These are phyloP conservation scores for Geopemphigus sp. DNA, from an alignment of 1,140 invertebrate species.

Conservation along the genomic window DNA sequence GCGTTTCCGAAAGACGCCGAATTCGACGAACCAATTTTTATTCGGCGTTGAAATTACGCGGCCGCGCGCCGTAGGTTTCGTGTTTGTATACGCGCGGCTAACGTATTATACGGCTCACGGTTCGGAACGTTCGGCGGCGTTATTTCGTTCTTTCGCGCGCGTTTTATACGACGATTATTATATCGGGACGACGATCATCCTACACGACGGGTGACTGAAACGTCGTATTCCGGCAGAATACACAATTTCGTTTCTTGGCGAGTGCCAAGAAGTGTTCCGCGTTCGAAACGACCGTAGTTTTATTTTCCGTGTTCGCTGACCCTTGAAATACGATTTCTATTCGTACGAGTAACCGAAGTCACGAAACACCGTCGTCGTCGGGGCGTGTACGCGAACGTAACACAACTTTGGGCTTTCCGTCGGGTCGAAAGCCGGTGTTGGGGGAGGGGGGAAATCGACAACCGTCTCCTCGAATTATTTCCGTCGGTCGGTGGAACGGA, in stretches of 20 bases:
- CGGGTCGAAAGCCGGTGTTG: too few species aligned
- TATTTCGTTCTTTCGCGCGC: too few species aligned
- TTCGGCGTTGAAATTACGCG: background rate
- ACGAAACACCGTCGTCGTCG: background rate
- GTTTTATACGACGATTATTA: background rate
- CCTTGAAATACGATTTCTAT: slow-evolving; percentile 5
- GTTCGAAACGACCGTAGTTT: background rate
- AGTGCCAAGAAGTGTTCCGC: background rate
- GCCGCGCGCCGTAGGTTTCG: background rate
- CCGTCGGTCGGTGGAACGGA: too few species aligned
- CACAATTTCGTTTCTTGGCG: background rate
- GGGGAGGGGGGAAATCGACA: too few species aligned
- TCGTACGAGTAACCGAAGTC: background rate
- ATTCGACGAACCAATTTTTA: too few species aligned
- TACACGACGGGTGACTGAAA: background rate
- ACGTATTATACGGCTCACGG: background rate
- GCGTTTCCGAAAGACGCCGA: background rate
- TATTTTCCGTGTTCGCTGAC: background rate
- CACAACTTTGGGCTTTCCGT: too few species aligned
- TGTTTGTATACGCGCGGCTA: background rate
- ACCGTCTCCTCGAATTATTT: too few species aligned
- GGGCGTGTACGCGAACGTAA: too few species aligned
- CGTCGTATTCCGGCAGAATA: slow-evolving; percentile 9
- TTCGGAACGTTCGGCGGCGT: too few species aligned
- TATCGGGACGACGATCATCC: too few species aligned